Evolutionary conservation across 2,113 vertebrate genomes (phyloP).

Genomic region (Nyctereutes procyonoides): DNA sequence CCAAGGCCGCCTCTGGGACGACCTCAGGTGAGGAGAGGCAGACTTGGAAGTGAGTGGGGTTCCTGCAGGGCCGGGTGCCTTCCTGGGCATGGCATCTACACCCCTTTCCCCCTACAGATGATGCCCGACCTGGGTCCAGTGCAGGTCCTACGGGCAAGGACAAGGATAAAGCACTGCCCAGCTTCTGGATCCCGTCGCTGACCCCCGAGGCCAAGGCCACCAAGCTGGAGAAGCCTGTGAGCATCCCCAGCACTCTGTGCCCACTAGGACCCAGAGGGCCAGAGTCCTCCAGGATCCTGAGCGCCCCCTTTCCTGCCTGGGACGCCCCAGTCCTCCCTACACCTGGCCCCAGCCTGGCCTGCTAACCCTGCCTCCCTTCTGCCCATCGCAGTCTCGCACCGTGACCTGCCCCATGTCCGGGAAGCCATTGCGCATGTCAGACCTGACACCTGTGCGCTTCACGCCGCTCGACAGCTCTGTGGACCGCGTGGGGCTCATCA

Average conservation of each 20-base stretch:
- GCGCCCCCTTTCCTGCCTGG: no score
- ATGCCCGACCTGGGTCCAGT: slow-evolving; percentile 68
- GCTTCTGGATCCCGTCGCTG: slow-evolving; percentile 95
- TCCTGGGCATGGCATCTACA: rapidly evolving
- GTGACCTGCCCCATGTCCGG: slow-evolving; percentile 95
- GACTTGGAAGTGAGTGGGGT: rapidly evolving
- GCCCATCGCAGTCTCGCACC: slow-evolving; percentile 86
- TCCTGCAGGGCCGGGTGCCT: not conserved
- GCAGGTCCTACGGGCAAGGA: not conserved
- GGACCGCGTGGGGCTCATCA: slow-evolving; percentile 92
- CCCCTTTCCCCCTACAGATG: not conserved
- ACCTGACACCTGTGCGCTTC: slow-evolving; percentile 90
- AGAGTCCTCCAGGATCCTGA: rapidly evolving
- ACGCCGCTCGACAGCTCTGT: slow-evolving; percentile 89
- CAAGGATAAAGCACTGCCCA: slow-evolving; percentile 88
- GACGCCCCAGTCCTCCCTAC: rapidly evolving
- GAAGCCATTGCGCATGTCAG: slow-evolving; percentile 91
- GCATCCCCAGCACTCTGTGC: not conserved
- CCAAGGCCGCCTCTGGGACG: not conserved
- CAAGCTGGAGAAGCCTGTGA: slow-evolving; percentile 92
- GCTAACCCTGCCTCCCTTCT: not conserved
- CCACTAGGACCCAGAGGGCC: not conserved
- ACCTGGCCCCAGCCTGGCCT: not conserved
- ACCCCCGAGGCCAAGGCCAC: slow-evolving; percentile 94
- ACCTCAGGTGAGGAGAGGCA: slow-evolving; percentile 28